A percentile compares a stretch with the other conserved stretches of the same genome.
Conservation (phyloP, 2,113 vertebrate species). For the Emydura subglobosa region DNA sequence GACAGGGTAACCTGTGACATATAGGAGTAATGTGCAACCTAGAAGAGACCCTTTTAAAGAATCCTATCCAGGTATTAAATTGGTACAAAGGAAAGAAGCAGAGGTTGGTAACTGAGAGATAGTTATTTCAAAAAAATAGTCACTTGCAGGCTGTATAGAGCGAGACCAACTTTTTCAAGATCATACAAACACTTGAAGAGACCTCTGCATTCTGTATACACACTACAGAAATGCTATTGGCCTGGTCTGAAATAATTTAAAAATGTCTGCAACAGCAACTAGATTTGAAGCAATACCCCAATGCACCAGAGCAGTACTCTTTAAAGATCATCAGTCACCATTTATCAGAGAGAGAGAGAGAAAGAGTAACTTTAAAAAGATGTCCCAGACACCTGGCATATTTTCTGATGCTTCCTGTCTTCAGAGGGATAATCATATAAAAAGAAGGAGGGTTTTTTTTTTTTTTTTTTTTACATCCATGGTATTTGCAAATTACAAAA, state of each 20-base stretch:
- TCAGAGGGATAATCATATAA: not conserved
- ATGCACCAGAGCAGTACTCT: not conserved
- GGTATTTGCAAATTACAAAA: not conserved
- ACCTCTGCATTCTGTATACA: not conserved
- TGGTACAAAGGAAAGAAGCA: not conserved
- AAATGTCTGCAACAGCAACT: not conserved
- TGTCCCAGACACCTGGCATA: not conserved
- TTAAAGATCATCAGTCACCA: not conserved
- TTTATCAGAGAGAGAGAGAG: not conserved
- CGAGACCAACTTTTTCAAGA: not conserved
- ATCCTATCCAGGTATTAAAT: not conserved
- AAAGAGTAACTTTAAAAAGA: not conserved
- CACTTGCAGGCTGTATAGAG: not conserved
- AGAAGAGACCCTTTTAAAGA: not conserved
- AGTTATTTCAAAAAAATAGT: not conserved
- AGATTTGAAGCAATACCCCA: not conserved
- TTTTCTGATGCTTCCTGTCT: not conserved
- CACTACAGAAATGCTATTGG: not conserved
- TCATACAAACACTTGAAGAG: not conserved
- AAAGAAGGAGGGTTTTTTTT: not conserved
- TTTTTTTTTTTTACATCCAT: not conserved
- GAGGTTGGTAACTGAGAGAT: not conserved
- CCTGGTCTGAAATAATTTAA: slow-evolving; percentile 13
- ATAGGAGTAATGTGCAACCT: not conserved
- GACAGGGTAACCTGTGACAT: not conserved